Evolutionary conservation across 2,113 vertebrate genomes (phyloP), one percentile per base, ranked within the genome.

Genomic region (Callithrix jacchus): DNA sequence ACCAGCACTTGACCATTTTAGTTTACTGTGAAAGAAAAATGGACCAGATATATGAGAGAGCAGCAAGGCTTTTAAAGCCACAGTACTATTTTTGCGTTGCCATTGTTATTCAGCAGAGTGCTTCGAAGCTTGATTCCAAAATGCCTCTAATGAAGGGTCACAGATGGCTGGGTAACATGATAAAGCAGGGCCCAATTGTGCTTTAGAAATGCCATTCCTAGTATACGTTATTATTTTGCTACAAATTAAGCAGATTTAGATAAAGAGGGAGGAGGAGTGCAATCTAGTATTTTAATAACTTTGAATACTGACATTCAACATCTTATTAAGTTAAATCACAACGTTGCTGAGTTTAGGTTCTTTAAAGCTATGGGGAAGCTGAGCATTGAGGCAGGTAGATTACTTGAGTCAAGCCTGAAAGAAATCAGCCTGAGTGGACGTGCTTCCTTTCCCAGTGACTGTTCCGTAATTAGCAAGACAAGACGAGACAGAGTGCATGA

Each of bases 31-130:
- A 40, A 27, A 70, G 82, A 66, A 89, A 94, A 97, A 92, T 42
- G 45, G 74, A 73, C 37, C 56, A 45, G 45, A 61, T 89, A 80
- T 64, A 35, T 66, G 64, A 89, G 87, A 84, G 76, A 96, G 64
- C 71, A 37, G 82, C n/a, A 11, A 93, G 93, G 73, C 84, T 86
- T 92, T 94, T 96, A 98, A 96, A 97, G 93, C 87, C 25, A 68
- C 83, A 95, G 97, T 11, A 52, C 87, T 73, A 8, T 54, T 97
- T 89, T 93, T 76, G n/a, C 14, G 17, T 47, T 82, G 84, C 89
- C 17, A 30, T 93, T 96, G 93, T 96, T 93, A 52, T 88, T 89
- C 95, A 61, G 73, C 93, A 3, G 49, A 40, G 35, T 56, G 93
- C 87, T 92, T 79, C 40, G 6, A 54, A 71, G 81, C 71, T 68